Conservation (phyloP, 2,797 vertebrate species). For the Staurois parvus region DNA sequence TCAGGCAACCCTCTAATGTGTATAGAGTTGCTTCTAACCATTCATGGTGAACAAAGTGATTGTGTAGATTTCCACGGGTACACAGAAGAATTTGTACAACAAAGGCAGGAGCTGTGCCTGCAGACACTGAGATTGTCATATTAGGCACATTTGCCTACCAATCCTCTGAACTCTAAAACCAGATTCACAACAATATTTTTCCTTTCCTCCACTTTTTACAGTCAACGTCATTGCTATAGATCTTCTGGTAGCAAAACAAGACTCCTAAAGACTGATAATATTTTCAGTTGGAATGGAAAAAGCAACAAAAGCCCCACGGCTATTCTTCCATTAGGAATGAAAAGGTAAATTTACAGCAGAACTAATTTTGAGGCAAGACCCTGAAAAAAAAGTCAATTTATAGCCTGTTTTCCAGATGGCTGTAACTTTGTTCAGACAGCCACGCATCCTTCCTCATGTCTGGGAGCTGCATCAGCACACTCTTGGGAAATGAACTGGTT, state of each 20-base stretch:
- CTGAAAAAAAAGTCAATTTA: constrained; percentile 53
- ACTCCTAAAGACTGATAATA: neutral
- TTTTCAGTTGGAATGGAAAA: constrained; percentile 21
- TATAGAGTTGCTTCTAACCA: no score
- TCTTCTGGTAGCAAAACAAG: neutral
- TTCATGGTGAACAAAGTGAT: no score
- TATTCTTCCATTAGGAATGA: constrained; percentile 42
- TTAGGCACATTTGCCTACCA: neutral
- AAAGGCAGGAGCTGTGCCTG: no score
- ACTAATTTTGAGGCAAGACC: constrained; percentile 50
- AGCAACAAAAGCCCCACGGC: constrained; percentile 1
- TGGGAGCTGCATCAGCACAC: constrained; percentile 52
- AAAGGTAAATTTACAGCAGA: constrained; percentile 23
- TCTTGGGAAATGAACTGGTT: constrained; percentile 47
- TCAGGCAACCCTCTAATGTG: no score
- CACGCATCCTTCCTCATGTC: constrained; percentile 45
- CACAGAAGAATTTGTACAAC: neutral
- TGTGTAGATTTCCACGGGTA: no score
- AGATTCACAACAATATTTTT: neutral
- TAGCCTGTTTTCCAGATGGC: constrained; percentile 29
- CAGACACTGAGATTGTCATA: neutral
- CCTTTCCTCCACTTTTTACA: neutral
- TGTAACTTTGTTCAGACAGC: constrained; percentile 54
- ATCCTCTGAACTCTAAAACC: neutral
- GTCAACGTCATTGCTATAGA: neutral